phyloP scores from a whole-genome alignment of 2,888 invertebrate species.

The Zonitis immaculata region DNA sequence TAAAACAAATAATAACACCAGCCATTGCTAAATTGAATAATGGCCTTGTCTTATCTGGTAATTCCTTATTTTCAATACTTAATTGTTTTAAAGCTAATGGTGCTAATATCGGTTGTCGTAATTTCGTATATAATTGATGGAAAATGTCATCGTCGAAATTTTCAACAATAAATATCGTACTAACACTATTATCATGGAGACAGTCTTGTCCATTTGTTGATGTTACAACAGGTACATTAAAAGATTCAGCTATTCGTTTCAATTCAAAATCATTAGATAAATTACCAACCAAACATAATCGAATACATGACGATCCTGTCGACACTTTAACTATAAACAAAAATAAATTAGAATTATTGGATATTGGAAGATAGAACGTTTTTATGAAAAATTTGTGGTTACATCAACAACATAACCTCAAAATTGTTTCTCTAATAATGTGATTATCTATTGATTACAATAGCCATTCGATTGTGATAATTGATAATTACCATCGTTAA shows the following conservation, averaged over 20 bases:
- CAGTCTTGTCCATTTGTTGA: slow-evolving; percentile 61
- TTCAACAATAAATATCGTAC: slow-evolving; percentile 68
- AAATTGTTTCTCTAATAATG: slow-evolving; percentile 4
- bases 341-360: background rate
- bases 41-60: slow-evolving; percentile 73
- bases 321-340: slow-evolving; percentile 1
- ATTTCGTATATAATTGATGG: slow-evolving; percentile 58
- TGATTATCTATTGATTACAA: no score
- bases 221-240: slow-evolving; percentile 59
- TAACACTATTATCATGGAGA: slow-evolving; percentile 55
- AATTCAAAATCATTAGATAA: slow-evolving; percentile 53
- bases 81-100: slow-evolving; percentile 75
- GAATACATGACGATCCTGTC: background rate
- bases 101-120: slow-evolving; percentile 70
- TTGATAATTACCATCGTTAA: slow-evolving; percentile 39
- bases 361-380: slow-evolving; percentile 1
- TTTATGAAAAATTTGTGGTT: slow-evolving; percentile 5
- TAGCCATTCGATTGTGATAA: background rate
- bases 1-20: slow-evolving; percentile 85
- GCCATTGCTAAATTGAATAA: slow-evolving; percentile 85
- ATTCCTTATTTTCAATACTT: slow-evolving; percentile 62
- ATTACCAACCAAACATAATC: slow-evolving; percentile 59
- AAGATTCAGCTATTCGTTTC: slow-evolving; percentile 57
- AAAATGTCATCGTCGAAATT: slow-evolving; percentile 70
- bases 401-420: slow-evolving; percentile 38